Percentiles rank a stretch among this genome's conserved stretches.
phyloP scores from a whole-genome alignment of 2,797 vertebrate species.

The Cirrhinus molitorella region DNA sequence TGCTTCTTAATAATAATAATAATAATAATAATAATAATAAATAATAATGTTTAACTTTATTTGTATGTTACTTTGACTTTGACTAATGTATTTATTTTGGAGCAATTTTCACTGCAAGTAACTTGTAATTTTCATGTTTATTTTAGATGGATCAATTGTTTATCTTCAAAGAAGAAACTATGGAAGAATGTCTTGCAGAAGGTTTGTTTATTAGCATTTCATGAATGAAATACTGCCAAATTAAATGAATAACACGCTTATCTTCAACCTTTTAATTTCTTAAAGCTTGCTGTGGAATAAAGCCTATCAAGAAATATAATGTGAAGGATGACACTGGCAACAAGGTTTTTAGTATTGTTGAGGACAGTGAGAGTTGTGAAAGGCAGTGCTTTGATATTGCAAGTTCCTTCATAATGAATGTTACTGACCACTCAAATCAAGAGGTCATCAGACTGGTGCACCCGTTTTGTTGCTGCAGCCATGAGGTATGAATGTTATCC shows the following conservation, averaged over 20 bases:
- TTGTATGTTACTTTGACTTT: not conserved
- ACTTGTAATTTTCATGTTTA: not conserved
- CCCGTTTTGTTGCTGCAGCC: not conserved
- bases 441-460: slow-evolving; percentile 21
- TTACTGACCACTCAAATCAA: not conserved
- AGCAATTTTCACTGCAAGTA: not conserved
- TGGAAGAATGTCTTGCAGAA: not conserved
- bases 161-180: not conserved
- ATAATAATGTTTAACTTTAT: not conserved
- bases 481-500: not conserved
- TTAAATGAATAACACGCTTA: not conserved
- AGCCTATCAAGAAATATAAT: not conserved
- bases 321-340: slow-evolving; percentile 14
- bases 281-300: not conserved
- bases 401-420: slow-evolving; percentile 20
- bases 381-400: not conserved
- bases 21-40: too few relatives aligned
- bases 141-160: slow-evolving; percentile 24
- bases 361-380: not conserved
- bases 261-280: not conserved
- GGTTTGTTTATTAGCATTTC: slow-evolving; percentile 9
- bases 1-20: not conserved
- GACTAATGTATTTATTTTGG: not conserved
- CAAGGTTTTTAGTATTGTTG: not conserved
- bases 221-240: not conserved